Evolutionary conservation across 2,797 vertebrate species (phyloP), one percentile per base, ranked within the genome.

Genomic region (Argentina silus): DNA sequence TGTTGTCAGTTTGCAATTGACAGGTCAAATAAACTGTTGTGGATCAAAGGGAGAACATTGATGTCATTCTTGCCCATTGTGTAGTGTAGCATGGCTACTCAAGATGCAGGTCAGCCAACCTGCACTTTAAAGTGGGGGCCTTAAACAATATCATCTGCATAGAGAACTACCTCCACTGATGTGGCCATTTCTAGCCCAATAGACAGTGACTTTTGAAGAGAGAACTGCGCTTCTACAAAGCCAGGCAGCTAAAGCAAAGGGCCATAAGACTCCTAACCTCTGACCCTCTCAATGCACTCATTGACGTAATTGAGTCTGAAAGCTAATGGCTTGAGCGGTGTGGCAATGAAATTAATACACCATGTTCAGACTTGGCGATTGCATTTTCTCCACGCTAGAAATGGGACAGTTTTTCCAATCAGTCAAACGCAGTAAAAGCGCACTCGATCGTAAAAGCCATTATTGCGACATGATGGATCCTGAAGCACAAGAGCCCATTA

Each of bases 401-500:
- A 81, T 48, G 6, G 66, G 73, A 44, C 44, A 44, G 43, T 80
- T 81, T 81, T 57, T 74, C 81, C 56, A 82, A 82, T 88, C 76
- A 83, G 78, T 83, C 73, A 83, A 81, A 84, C 17, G 81, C 74
- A 71, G 79, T 87, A 81, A 86, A 86, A 86, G 84, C 71, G 12
- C 27, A 74, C 84, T 86, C 80, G 80, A 77, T 82, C 42, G 44
- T 78, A 78, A 80, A 85, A 59, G 72, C 81, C 78, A 81, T 86
- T 85, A 87, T 78, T 72, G 76, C 79, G 81, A 83, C 86, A 69
- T 80, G 85, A 88, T 83, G 79, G 83, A 85, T 86, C 81, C 78
- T 45, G 76, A 78, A 80, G 81, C 84, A 85, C 82, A 83, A 88
- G 89, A 85, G 83, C 69, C 86, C 82, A 86, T 88, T 90, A 87